Evolutionary conservation across 1,140 invertebrate species (phyloP), one percentile per base, ranked within the genome.

Genomic region (Anadara kagoshimensis): DNA sequence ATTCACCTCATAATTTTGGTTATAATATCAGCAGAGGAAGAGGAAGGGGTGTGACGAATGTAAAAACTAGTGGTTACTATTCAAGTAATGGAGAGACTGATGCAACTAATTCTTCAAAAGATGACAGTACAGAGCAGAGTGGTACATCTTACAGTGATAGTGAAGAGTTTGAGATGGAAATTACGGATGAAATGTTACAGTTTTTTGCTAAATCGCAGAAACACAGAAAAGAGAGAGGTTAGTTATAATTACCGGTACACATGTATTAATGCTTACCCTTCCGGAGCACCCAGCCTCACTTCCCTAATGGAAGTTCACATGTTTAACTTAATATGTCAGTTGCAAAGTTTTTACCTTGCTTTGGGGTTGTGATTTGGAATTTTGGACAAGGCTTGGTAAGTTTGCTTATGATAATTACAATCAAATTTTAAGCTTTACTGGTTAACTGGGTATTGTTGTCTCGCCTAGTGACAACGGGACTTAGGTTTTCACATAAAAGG

Each of bases 181-280:
- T 93, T 3, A 92, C 92, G 74, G 92, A 93, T 72, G 92, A 93
- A 63, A 92, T 92, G 90, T 89, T 93, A 73, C 89, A 91, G 44
- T 93, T 93, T 86, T 88, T 93, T 69, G 91, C 90, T 75, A 88
- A 91, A 67, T 93, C 92, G 78, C 90, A 91, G 14, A 90, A 81
- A 85, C 91, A 91, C 75, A 89, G 88, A 89, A 91, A 90, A 81
- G 90, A 90, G 80, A 88, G 88, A 85, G 90, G 84, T 83, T 74
- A 47, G 36, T 26, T 36, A 36, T 36, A 3, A 3, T 7, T 36
- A 36, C 2, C 7, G 29, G 29, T 36, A n/a, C n/a, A n/a, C n/a
- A n/a, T n/a, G n/a, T 7, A 41, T n/a, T n/a, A n/a, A n/a, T n/a
- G n/a, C n/a, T n/a, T n/a, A n/a, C n/a, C n/a, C n/a, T n/a, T n/a